Conservation (phyloP, 2,797 vertebrate species). For the Delichon dasypus region DNA sequence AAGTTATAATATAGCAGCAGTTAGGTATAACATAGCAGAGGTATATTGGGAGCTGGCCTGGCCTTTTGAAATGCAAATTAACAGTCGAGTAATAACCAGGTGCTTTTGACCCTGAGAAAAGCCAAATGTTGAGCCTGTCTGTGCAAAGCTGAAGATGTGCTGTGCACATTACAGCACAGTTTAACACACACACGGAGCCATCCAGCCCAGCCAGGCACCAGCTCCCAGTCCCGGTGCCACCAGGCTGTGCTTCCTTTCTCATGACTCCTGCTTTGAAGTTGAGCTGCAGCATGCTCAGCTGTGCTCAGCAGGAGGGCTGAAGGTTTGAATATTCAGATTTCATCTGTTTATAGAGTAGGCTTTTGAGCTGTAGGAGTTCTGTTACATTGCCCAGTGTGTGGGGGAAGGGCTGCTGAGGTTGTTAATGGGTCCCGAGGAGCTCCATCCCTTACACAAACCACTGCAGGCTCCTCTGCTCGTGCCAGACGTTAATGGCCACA, state of each 20-base stretch:
- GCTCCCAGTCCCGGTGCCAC: not conserved
- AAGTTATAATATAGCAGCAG: not conserved
- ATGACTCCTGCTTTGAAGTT: slow-evolving; percentile 55
- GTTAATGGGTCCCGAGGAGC: slow-evolving; percentile 48
- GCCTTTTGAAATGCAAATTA: slow-evolving; percentile 16
- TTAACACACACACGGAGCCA: not conserved
- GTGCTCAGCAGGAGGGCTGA: slow-evolving; percentile 19
- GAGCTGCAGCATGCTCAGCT: slow-evolving; percentile 61
- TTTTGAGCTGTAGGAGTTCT: slow-evolving; percentile 59
- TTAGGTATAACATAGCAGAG: not conserved
- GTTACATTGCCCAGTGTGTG: not conserved
- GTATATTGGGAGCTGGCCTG: not conserved
- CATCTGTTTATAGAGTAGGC: slow-evolving; percentile 42
- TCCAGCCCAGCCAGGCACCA: not conserved
- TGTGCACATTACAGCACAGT: not conserved
- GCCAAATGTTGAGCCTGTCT: not conserved
- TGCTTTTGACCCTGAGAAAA: not conserved
- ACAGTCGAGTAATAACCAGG: not conserved
- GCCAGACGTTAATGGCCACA: not conserved
- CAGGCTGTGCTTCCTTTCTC: slow-evolving; percentile 52
- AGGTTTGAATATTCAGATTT: slow-evolving; percentile 64
- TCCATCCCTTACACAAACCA: not conserved
- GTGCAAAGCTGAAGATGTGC: not conserved
- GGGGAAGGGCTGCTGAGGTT: slow-evolving; percentile 22
- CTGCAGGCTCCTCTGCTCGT: not conserved